Percentiles rank a stretch among this genome's conserved stretches.
Evolutionary conservation across 2,113 vertebrate species (phyloP).

Genomic region (Leucoraja erinaceus): DNA sequence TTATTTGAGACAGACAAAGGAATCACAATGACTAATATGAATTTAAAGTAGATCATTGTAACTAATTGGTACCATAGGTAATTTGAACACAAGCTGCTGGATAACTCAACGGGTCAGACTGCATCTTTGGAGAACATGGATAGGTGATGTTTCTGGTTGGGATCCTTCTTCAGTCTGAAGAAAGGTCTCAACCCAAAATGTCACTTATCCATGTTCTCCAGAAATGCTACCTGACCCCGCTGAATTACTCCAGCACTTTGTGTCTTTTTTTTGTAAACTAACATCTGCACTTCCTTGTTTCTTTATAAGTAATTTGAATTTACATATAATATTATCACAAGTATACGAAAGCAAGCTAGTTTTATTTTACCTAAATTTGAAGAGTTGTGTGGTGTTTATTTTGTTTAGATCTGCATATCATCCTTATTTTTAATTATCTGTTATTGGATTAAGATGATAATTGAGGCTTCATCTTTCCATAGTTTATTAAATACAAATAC

Average conservation of each 20-base stretch:
- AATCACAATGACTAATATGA: neutral
- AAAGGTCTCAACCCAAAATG: too few species aligned
- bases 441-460: slow-evolving; percentile 6
- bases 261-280: too few species aligned
- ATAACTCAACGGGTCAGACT: too few species aligned
- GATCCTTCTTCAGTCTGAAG: too few species aligned
- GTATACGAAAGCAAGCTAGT: neutral
- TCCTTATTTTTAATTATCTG: neutral
- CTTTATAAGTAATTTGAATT: too few species aligned
- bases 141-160: too few species aligned
- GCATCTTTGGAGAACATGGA: too few species aligned
- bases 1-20: neutral
- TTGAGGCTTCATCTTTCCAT: neutral
- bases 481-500: neutral
- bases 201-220: too few species aligned
- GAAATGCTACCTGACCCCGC: too few species aligned
- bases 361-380: neutral
- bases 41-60: neutral
- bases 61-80: neutral
- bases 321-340: neutral
- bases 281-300: too few species aligned
- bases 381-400: neutral
- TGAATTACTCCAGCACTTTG: too few species aligned
- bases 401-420: neutral
- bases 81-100: too few species aligned